Evolutionary conservation across 2,113 vertebrate species (phyloP), one percentile per base, ranked within the genome.

Genomic region (Urocolius indicus): DNA sequence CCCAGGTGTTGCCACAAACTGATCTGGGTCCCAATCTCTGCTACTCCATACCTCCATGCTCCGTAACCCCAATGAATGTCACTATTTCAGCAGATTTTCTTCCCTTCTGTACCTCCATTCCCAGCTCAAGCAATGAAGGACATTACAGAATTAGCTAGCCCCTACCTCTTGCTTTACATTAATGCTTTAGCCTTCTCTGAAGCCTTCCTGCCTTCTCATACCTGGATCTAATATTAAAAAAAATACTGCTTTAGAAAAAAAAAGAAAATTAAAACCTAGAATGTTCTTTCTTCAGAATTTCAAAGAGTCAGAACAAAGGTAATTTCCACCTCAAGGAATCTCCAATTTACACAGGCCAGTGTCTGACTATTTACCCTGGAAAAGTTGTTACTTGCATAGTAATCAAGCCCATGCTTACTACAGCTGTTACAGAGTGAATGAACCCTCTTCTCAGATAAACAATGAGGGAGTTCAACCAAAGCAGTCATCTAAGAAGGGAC

Each of bases 331-430:
- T 61, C 59, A 86, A 88, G 68, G 34, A 86, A 74, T 65, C 65
- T 80, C 82, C 65, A 87, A 11, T 77, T 91, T 95, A 88, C 61
- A 87, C 65, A 90, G 65, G n/a, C 59, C 49, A 78, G 16, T 9
- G 48, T 84, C 75, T 85, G 87, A 87, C 81, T 95, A 9, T 94
- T 96, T 93, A 96, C 69, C 66, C 90, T 92, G 93, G 85, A 94
- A 90, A 88, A 96, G 85, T 34, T 96, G 93, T 92, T 96, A 78
- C 92, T 96, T 96, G 94, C 93, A 96, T 95, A 96, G 88, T 91
- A 97, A 96, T 96, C 90, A 96, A 78, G 92, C 67, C 58, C 65
- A 92, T 12, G 1, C 92, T 95, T 78, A 78, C 57, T 92, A 88
- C 94, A 96, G 96, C 95, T 96, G 93, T 65, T 74, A 65, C 79